Base-by-base conservation (phyloP, 2,888 invertebrate species). In the Diadegma fenestrale region DNA sequence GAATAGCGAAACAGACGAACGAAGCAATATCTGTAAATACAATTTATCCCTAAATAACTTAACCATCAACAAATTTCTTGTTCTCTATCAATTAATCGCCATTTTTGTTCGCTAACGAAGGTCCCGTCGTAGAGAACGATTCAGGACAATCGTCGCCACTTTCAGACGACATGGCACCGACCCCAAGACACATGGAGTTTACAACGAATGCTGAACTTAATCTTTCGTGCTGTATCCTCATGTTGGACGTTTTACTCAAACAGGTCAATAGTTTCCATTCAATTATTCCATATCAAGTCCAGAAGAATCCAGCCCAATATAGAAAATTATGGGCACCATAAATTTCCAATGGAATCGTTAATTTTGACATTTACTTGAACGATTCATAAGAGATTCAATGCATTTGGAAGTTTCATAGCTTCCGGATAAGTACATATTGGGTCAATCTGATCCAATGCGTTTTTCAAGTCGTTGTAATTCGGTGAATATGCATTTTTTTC, bases 171-270 rank as follows among this genome's bases (percentile, higher is more conserved):
- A 95, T 96, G 91, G 95, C 95, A 5, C 95, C 95, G 1, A 94
- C 95, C 17, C 95, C 95, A 26, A 95, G 95, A 68, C 95, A 95
- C 86, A 95, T 96, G 84, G 96, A 96, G 91, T 97, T 97, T 80
- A 96, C 97, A 87, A 95, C 95, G 0, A 96, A 96, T 88, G 95
- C 96, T 19, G 97, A 97, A 90, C 95, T 96, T 76, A 98, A 98
- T 93, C 95, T 99, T n/a, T 97, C 98, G 0, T 99, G 99, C 92
- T 99, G 98, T 93, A 98, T 99, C 88, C 95, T 99, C 54, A 99
- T 99, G 98, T 95, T 99, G 87, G 99, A 99, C 92, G 97, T 99
- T 88, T 94, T 99, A 69, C 95, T 99, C 17, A 99, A 99, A 94
- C 99, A 99, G 95, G 97, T 97, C 87, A 87, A 86, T 68, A 14